phyloP scores from a whole-genome alignment of 2,888 invertebrate genomes.

The Drosophila emarginata region DNA sequence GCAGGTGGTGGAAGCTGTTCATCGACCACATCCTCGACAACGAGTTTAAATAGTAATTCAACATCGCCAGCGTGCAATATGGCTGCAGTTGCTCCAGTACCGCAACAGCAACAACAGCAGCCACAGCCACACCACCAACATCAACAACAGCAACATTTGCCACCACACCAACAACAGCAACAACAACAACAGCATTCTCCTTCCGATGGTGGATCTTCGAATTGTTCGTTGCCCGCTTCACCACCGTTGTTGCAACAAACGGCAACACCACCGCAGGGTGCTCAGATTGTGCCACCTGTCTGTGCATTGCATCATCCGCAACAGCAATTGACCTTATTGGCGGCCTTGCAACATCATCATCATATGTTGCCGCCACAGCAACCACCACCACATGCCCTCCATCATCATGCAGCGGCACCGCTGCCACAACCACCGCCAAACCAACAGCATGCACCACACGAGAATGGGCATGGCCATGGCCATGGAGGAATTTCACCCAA shows the following conservation, averaged over 20 bases:
- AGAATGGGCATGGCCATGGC: constrained; percentile 66
- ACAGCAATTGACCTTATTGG: constrained; percentile 80
- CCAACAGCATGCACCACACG: constrained; percentile 44
- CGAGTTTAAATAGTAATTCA: constrained; percentile 65
- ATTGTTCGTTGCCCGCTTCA: constrained; percentile 77
- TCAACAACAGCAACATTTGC: constrained; percentile 58
- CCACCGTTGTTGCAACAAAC: constrained; percentile 80
- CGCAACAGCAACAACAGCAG: constrained; percentile 30
- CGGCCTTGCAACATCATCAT: constrained; percentile 80
- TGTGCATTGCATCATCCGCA: constrained; percentile 80
- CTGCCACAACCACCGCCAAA: constrained; percentile 33
- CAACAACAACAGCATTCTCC: constrained; percentile 74
- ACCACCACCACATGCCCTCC: constrained; percentile 48
- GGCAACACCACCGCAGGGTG: constrained; percentile 77
- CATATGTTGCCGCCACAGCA: constrained; percentile 55
- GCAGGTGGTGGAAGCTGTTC: constrained; percentile 59
- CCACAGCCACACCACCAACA: constrained; percentile 34
- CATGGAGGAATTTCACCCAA: constrained; percentile 57
- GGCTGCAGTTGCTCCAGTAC: constrained; percentile 46
- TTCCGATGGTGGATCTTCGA: constrained; percentile 72
- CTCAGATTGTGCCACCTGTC: constrained; percentile 79
- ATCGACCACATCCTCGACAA: constrained; percentile 68
- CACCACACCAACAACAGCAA: constrained; percentile 53
- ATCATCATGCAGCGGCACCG: constrained; percentile 35
- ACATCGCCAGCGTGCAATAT: constrained; percentile 62